phyloP scores from a whole-genome alignment of 1,140 invertebrate genomes.

The Drosophila arawakana region DNA sequence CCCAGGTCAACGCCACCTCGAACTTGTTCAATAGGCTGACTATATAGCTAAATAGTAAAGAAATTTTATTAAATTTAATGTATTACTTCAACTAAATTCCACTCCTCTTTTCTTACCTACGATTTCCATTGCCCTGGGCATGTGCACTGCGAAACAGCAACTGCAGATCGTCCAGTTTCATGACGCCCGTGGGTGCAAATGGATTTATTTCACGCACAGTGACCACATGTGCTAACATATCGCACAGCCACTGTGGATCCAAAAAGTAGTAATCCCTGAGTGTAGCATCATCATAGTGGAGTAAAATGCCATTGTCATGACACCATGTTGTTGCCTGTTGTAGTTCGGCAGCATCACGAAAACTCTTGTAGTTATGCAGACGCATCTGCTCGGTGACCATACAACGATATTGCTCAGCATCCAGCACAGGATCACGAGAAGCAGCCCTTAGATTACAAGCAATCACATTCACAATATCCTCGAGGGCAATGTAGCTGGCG shows the following conservation, averaged over 20 bases:
- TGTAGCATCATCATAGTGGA: constrained; percentile 98
- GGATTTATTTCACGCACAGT: constrained; percentile 98
- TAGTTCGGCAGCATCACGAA: constrained; percentile 93
- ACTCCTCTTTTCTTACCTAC: constrained; percentile 63
- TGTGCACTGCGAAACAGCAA: constrained; percentile 92
- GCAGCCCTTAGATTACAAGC: constrained; percentile 89
- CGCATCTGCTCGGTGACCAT: constrained; percentile 90
- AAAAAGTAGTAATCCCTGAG: constrained; percentile 94
- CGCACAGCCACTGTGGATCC: constrained; percentile 99
- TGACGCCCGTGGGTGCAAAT: constrained; percentile 96
- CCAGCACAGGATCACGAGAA: constrained; percentile 94
- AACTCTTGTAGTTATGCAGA: constrained; percentile 85
- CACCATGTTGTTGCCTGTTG: constrained; percentile 98
- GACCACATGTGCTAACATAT: constrained; percentile 98
- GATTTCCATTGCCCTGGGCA: constrained; percentile 85
- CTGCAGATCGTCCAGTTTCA: constrained; percentile 97
- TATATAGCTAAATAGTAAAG: constrained; percentile 87
- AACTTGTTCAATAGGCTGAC: constrained; percentile 97
- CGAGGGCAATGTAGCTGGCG: constrained; percentile 96
- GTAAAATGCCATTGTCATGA: constrained; percentile 98
- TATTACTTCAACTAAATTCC: not conserved
- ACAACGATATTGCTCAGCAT: constrained; percentile 92
- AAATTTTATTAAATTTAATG: not conserved
- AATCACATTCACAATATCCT: constrained; percentile 94
- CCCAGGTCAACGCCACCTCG: constrained; percentile 99